Conservation (phyloP, 2,113 vertebrate species). For the Sander lucioperca region DNA sequence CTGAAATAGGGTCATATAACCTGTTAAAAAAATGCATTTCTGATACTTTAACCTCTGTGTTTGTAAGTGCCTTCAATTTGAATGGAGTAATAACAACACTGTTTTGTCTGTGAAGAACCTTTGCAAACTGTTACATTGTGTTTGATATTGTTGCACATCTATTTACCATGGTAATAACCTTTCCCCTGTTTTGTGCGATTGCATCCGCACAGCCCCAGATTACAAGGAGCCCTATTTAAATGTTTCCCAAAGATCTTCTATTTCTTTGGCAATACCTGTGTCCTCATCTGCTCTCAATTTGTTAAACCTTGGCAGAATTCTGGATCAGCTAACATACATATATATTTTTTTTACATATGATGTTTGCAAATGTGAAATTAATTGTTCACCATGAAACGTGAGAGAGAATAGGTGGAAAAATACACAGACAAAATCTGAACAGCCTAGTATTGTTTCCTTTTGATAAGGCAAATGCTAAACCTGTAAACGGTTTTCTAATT, state of each 20-base stretch:
- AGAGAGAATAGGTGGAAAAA: not conserved
- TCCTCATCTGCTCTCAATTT: constrained; percentile 69
- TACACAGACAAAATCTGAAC: not conserved
- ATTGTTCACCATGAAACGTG: constrained; percentile 21
- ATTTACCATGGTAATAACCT: constrained; percentile 52
- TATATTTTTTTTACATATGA: constrained; percentile 26
- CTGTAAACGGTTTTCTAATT: constrained; percentile 22
- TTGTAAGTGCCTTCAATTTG: constrained; percentile 40
- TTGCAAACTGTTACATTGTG: constrained; percentile 45
- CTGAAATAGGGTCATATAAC: constrained; percentile 53
- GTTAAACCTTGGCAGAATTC: constrained; percentile 28
- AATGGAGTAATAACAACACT: constrained; percentile 41
- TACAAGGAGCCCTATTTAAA: constrained; percentile 35
- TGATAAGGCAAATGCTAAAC: not conserved
- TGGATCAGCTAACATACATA: constrained; percentile 33
- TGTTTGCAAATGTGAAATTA: constrained; percentile 48
- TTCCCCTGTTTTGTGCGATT: constrained; percentile 23
- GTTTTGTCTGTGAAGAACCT: constrained; percentile 44
- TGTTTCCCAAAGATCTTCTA: constrained; percentile 50
- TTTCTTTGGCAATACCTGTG: constrained; percentile 63
- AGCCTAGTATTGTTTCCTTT: not conserved
- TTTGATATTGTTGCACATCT: constrained; percentile 34
- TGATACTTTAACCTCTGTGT: constrained; percentile 39
- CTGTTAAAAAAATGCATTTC: constrained; percentile 48
- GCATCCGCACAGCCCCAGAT: not conserved